Evolutionary conservation across 2,113 vertebrate genomes (phyloP).

Genomic region (Oncorhynchus keta): DNA sequence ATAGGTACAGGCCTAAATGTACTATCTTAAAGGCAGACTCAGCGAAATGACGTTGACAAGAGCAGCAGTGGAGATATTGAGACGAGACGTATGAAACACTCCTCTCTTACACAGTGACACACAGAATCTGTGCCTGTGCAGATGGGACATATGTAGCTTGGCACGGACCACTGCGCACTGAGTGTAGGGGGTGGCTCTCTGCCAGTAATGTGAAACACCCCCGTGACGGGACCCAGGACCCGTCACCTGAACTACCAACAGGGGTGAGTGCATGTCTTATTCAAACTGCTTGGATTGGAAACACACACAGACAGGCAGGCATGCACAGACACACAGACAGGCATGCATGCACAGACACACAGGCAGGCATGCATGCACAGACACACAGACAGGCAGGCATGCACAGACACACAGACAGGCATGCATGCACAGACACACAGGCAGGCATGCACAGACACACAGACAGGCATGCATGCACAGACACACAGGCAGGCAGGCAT

Average conservation of each 20-base stretch:
- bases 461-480: too few relatives aligned
- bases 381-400: neutral
- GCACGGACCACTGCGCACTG: too few relatives aligned
- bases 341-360: neutral
- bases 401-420: neutral
- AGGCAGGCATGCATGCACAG: neutral
- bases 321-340: neutral
- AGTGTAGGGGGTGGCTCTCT: neutral
- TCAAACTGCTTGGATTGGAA: neutral
- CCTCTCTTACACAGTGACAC: too few relatives aligned
- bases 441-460: too few relatives aligned
- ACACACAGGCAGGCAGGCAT: too few relatives aligned
- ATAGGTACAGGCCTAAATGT: neutral
- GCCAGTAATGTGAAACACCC: neutral
- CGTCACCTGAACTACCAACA: neutral
- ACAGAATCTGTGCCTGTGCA: too few relatives aligned
- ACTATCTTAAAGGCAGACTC: too few relatives aligned
- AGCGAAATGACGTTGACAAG: too few relatives aligned
- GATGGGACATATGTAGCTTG: neutral
- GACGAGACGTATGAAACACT: too few relatives aligned
- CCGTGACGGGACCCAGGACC: slow-evolving; percentile 8
- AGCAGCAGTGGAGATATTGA: too few relatives aligned
- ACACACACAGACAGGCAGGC: neutral
- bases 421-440: neutral
- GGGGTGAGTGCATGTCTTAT: slow-evolving; percentile 6